phyloP scores from a whole-genome alignment of 2,797 vertebrate species.

The Mallotus villosus region DNA sequence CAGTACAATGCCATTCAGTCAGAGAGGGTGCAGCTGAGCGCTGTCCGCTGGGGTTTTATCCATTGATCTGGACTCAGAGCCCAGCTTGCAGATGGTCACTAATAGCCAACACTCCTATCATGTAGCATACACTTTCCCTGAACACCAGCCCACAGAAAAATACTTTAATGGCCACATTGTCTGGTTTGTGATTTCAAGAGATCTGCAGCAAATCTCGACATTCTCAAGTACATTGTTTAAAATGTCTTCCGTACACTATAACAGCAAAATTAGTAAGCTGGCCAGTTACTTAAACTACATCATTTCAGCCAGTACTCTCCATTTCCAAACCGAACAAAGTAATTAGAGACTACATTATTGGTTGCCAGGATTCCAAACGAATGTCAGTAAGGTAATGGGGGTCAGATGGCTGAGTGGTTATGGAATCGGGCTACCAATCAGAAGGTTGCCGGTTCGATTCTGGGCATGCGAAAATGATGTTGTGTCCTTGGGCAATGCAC shows the following conservation, averaged over 20 bases:
- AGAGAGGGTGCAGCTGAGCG: not conserved
- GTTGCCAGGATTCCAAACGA: too few relatives aligned
- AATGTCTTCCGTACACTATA: not conserved
- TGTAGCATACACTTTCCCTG: constrained; percentile 29
- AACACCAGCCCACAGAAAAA: constrained; percentile 7
- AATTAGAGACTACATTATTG: too few relatives aligned
- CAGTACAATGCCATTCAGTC: not conserved
- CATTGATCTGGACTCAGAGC: constrained; percentile 18
- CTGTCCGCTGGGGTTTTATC: constrained; percentile 19
- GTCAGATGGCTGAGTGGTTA: too few relatives aligned
- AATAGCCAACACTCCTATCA: constrained; percentile 17
- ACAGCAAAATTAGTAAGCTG: constrained; percentile 9
- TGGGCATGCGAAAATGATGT: too few relatives aligned
- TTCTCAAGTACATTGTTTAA: constrained; percentile 3
- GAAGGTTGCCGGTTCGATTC: too few relatives aligned
- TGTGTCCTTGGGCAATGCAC: too few relatives aligned
- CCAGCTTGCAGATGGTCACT: constrained; percentile 18
- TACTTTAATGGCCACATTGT: not conserved
- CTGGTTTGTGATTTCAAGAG: constrained; percentile 12
- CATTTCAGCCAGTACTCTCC: too few relatives aligned
- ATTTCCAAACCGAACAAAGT: too few relatives aligned
- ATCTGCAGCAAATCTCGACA: not conserved
- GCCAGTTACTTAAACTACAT: too few relatives aligned
- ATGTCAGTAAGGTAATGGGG: too few relatives aligned
- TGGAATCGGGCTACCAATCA: too few relatives aligned